These are phyloP conservation scores for Taenioides sp. DNA, from an alignment of 2,797 vertebrate genomes.

Conservation along the genomic window DNA sequence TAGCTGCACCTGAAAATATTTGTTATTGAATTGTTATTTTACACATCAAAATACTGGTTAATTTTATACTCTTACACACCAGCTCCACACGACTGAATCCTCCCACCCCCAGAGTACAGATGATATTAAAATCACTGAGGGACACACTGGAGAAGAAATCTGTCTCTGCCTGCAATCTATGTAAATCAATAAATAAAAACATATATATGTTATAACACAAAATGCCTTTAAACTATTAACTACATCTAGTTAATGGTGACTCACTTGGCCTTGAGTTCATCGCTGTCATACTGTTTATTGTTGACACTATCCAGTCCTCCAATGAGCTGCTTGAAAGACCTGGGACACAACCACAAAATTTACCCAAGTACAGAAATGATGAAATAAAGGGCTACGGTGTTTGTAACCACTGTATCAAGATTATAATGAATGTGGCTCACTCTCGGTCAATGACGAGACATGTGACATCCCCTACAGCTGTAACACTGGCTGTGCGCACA, in stretches of 20 bases:
- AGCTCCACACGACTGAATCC: constrained; percentile 92
- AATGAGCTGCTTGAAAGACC: constrained; percentile 75
- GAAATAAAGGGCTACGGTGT: background rate
- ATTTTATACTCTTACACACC: constrained; percentile 68
- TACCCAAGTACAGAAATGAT: constrained; percentile 6
- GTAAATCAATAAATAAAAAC: background rate
- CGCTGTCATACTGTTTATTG: constrained; percentile 56
- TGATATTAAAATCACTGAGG: constrained; percentile 85
- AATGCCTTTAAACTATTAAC: background rate
- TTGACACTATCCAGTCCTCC: constrained; percentile 65
- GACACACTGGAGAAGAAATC: constrained; percentile 88
- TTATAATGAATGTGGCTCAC: constrained; percentile 73
- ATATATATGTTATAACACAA: background rate
- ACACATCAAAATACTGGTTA: background rate
- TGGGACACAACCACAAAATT: constrained; percentile 10
- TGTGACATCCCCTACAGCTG: constrained; percentile 87
- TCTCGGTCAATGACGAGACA: constrained; percentile 95
- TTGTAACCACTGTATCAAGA: background rate
- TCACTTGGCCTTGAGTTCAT: constrained; percentile 65
- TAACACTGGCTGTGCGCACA: constrained; percentile 89
- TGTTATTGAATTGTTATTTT: background rate
- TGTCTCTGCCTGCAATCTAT: constrained; percentile 85
- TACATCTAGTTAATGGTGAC: constrained; percentile 23
- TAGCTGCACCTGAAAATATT: constrained; percentile 80
- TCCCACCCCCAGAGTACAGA: constrained; percentile 89